phyloP scores from a whole-genome alignment of 92 coral and sea anemone species.

The Zoanthus sansibaricus region DNA sequence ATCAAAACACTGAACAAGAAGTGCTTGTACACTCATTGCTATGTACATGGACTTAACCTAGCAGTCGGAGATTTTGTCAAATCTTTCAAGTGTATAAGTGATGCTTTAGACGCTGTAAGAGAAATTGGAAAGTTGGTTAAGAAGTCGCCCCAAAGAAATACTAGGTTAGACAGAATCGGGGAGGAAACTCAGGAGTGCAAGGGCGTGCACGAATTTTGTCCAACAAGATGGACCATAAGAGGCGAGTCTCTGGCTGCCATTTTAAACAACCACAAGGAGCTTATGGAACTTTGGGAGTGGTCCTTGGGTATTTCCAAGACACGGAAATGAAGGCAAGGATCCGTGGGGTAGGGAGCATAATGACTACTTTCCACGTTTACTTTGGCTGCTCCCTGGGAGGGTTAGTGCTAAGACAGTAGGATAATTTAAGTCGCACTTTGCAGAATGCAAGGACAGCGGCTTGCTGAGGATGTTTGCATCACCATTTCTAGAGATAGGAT shows the following conservation, averaged over 20 bases:
- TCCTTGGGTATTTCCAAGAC: constrained; percentile 9
- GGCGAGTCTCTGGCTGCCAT: neutral
- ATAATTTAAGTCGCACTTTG: constrained; percentile 9
- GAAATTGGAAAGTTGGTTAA: constrained; percentile 52
- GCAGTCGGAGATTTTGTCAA: constrained; percentile 48
- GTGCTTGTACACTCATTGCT: constrained; percentile 56
- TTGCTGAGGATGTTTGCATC: constrained; percentile 14
- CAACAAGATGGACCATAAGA: neutral
- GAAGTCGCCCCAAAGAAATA: neutral
- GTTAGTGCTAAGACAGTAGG: constrained; percentile 1
- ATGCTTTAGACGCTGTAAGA: constrained; percentile 60
- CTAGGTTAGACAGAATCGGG: too few species aligned
- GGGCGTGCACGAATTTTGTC: neutral
- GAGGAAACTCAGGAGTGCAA: too few species aligned
- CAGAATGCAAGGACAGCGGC: constrained; percentile 13
- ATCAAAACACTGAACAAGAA: constrained; percentile 58
- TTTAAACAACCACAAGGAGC: neutral
- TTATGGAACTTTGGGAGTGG: constrained; percentile 9
- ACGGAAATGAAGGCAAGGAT: constrained; percentile 1
- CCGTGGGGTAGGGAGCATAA: constrained; percentile 11
- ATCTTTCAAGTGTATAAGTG: constrained; percentile 42
- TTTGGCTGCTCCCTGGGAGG: constrained; percentile 14
- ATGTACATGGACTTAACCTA: constrained; percentile 52
- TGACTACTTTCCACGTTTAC: constrained; percentile 6
- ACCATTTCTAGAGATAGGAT: constrained; percentile 4